A percentile compares a stretch with the other conserved stretches of the same genome.
phyloP scores from a whole-genome alignment of 1,140 invertebrate genomes.

The Eumaeus atala region DNA sequence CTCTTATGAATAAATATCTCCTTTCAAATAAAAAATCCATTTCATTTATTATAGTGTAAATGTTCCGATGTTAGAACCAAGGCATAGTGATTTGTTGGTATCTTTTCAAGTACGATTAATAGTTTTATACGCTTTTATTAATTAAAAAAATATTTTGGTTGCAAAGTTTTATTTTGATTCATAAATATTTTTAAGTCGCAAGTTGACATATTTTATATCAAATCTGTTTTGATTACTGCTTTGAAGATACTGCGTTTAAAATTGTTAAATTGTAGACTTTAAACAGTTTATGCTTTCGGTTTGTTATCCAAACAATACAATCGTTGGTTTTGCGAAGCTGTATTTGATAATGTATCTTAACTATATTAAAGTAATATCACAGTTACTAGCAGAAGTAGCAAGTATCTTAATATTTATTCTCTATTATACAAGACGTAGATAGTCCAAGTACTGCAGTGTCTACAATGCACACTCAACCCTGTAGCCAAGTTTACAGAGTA shows the following conservation, averaged over 20 bases:
- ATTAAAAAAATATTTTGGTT: constrained; percentile 45
- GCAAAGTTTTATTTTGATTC: constrained; percentile 35
- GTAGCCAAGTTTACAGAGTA: constrained; percentile 47
- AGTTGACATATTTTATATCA: constrained; percentile 7
- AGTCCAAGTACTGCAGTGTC: background rate
- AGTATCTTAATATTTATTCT: too few species aligned
- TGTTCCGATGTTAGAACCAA: constrained; percentile 24
- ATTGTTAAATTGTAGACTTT: too few species aligned
- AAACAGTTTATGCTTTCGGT: too few species aligned
- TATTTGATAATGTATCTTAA: background rate
- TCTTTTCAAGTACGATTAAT: constrained; percentile 45
- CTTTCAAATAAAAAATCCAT: too few species aligned
- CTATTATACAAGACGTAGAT: background rate
- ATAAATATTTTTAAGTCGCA: constrained; percentile 13
- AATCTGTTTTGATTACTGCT: too few species aligned
- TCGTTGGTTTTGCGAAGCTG: background rate
- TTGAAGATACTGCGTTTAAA: too few species aligned
- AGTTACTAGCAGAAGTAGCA: too few species aligned
- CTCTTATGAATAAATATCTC: too few species aligned
- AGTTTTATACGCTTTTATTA: constrained; percentile 54
- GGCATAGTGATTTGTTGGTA: constrained; percentile 58
- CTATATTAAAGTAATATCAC: too few species aligned
- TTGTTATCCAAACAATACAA: background rate
- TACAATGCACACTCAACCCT: constrained; percentile 42
- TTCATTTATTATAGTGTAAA: constrained; percentile 13